Conservation (phyloP, 1,140 invertebrate species). For the Hypsibius dujardini region DNA sequence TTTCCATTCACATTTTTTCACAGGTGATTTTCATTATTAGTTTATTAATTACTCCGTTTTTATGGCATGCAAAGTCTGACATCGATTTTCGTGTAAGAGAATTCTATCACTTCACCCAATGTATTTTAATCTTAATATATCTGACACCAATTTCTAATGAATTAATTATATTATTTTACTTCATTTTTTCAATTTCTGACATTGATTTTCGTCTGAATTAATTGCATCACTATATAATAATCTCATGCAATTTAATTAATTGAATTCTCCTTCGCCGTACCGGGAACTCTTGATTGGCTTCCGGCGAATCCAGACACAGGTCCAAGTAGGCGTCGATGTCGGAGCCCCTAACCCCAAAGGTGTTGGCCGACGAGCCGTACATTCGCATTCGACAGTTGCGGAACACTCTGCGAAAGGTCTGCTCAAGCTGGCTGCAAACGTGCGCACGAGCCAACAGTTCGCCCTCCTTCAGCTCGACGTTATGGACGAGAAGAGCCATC, state of each 20-base stretch:
- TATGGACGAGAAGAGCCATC: neutral
- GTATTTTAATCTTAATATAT: no score
- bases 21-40: no score
- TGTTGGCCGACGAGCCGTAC: slow-evolving; percentile 11
- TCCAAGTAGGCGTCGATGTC: slow-evolving; percentile 10
- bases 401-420: neutral
- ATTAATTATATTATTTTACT: no score
- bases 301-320: neutral
- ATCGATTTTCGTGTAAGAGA: no score
- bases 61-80: no score
- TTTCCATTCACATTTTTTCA: no score
- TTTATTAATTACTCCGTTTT: no score
- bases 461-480: neutral
- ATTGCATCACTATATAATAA: no score
- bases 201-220: neutral
- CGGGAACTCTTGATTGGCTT: neutral
- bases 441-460: neutral
- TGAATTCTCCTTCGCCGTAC: neutral
- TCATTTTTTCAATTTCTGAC: neutral
- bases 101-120: no score
- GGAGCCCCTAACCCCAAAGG: slow-evolving; percentile 8
- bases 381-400: neutral
- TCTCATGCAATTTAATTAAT: no score
- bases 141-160: no score
- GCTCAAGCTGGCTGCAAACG: neutral